These are phyloP conservation scores for Thamnaconus septentrionalis DNA, from an alignment of 2,113 vertebrate species.

Conservation along the genomic window DNA sequence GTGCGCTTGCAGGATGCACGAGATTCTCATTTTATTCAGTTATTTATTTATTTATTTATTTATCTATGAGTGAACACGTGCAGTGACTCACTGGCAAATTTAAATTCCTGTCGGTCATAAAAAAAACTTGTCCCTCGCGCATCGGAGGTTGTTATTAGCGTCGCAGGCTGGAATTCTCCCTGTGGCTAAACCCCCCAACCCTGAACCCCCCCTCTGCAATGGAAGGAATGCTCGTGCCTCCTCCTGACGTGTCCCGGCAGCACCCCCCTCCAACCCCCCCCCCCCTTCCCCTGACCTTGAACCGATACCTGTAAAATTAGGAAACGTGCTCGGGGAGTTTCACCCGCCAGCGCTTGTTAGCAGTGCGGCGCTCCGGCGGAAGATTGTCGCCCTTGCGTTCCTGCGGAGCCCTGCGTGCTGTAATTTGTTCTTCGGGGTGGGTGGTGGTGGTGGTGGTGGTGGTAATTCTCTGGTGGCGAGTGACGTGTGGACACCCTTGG, in stretches of 20 bases:
- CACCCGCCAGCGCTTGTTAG: neutral
- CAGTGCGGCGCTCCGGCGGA: too few species aligned
- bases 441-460: too few species aligned
- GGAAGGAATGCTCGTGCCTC: constrained; percentile 63
- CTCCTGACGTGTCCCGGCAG: constrained; percentile 58
- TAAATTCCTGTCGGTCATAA: neutral
- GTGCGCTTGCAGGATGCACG: too few species aligned
- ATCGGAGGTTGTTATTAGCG: constrained; percentile 47
- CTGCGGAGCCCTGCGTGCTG: too few species aligned
- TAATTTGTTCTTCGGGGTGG: too few species aligned
- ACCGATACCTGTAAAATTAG: constrained; percentile 38
- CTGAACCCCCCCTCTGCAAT: constrained; percentile 30
- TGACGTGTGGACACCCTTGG: too few species aligned
- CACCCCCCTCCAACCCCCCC: constrained; percentile 22
- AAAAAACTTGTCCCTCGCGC: neutral
- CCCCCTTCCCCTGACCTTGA: constrained; percentile 50
- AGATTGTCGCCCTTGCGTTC: too few species aligned
- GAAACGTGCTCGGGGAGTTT: constrained; percentile 33
- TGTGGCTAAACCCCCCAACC: constrained; percentile 36
- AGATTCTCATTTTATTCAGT: too few species aligned
- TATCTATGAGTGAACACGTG: too few species aligned
- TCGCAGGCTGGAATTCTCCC: constrained; percentile 66
- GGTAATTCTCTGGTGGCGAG: too few species aligned
- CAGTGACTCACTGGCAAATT: too few species aligned
- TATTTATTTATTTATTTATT: too few species aligned